Evolutionary conservation across 2,797 vertebrate species (phyloP), one percentile per base, ranked within the genome.

Genomic region (Coregonus sp.): DNA sequence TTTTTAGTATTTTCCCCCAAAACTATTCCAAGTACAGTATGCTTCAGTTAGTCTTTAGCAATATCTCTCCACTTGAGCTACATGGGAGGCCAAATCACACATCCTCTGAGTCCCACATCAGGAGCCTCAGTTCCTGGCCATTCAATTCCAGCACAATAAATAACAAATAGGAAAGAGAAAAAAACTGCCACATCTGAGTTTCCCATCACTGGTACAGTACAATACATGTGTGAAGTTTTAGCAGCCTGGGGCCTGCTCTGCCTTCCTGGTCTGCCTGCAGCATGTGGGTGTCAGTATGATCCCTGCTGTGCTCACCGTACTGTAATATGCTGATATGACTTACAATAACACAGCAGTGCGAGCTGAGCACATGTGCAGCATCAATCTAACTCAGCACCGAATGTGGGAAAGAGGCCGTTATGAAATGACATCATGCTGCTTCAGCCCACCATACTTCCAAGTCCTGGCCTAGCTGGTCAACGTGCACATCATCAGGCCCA

Each of bases 291-390:
- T 91, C 85, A 71, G 83, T 76, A 84, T 76, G 84, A 87, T 88
- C 84, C 86, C 88, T 14, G 82, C 86, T 80, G 89, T 3, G 81
- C 81, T 88, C 70, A 51, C 83, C 77, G 77, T 85, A 82, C 86
- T 88, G 84, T 84, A 86, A 91, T 88, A 88, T 72, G 82, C 85
- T 82, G 87, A 93, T 92, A 88, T 79, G 88, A 91, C 83, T 89
- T 87, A 87, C 76, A 92, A 90, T 84, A 89, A 87, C 87, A 89
- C 83, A 76, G 85, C 84, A 73, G 80, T 77, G 79, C 77, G 14
- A 84, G 86, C 51, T 31, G 72, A 90, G 86, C 72, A 91, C 89
- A 92, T 90, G 90, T 89, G 88, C 84, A 33, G 82, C 88, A 90
- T 92, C 86, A 87, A 90, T 92, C 90, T 85, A 84, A 87, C 86